Percentiles rank a stretch among this genome's conserved stretches.
phyloP scores from a whole-genome alignment of 2,888 invertebrate genomes.

The Epinotia ramella region DNA sequence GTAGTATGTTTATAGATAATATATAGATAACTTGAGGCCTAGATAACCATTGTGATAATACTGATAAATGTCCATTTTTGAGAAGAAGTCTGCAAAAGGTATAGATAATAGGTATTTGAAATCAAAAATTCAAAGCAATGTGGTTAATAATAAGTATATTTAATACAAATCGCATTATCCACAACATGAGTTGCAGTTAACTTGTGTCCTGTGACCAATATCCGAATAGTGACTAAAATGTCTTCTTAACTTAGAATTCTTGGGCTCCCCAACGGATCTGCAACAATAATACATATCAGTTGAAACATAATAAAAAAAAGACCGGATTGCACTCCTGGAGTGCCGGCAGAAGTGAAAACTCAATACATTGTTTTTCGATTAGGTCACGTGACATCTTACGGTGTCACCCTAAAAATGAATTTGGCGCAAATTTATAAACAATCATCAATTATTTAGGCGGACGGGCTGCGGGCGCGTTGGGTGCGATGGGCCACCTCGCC shows the following conservation, averaged over 20 bases:
- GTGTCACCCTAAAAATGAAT: too few species aligned
- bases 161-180: conserved; percentile 62
- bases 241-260: conserved; percentile 80
- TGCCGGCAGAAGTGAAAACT: too few species aligned
- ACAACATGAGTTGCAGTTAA: conserved; percentile 51
- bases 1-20: too few species aligned
- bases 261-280: conserved; percentile 89
- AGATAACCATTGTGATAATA: background rate
- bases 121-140: conserved; percentile 23
- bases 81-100: background rate
- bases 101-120: conserved; percentile 20
- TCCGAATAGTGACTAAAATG: conserved; percentile 26
- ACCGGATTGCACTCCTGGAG: too few species aligned
- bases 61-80: background rate
- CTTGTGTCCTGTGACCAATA: conserved; percentile 48
- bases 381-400: too few species aligned
- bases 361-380: too few species aligned
- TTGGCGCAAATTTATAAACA: too few species aligned
- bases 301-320: background rate
- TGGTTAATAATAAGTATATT: conserved; percentile 54
- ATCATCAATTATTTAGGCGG: too few species aligned
- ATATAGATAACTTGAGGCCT: too few species aligned
- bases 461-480: too few species aligned
- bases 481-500: too few species aligned
- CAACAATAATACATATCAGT: conserved; percentile 60